Base-by-base conservation (phyloP, 2,888 invertebrate genomes). In the Calameuta filiformis region DNA sequence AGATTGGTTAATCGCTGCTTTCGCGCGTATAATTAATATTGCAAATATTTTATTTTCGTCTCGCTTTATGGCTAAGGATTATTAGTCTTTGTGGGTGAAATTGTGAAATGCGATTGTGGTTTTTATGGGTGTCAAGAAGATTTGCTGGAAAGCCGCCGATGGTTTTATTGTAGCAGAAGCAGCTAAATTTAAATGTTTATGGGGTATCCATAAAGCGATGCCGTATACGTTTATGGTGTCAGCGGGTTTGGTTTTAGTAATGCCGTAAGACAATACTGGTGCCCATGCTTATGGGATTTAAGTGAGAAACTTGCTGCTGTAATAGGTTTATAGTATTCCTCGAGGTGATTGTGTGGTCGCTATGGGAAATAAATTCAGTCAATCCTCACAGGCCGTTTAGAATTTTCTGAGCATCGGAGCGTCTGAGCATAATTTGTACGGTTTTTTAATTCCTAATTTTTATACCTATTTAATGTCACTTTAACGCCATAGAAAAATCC, bases 141-240 rank as follows among this genome's bases (percentile, higher is more conserved):
- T 69, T 75, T 76, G 71, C 80, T 81, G 82, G 84, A 84, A 79
- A 73, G 75, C 77, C 77, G 77, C 78, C 79, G 79, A 80, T 79
- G 77, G 79, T 78, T 80, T 77, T 80, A 77, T 71, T 74, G 75
- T 73, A 77, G 75, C 79, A 79, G 77, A 75, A 40, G 76, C 35
- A 77, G 80, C 80, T 80, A 80, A 81, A 80, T 80, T 80, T 79
- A 81, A 81, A 80, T 79, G 76, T 81, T 81, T 81, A 81, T 81
- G 80, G 79, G 81, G 79, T 80, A 79, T 80, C 79, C 80, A 76
- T 79, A 80, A 77, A 77, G 68, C 56, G 56, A 23, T 56, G 23
- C 56, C 23, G 23, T 56, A 56, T 56, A 56, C 23, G 23, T 15
- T 56, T 9, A 56, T 56, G 56, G 15, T 56, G 56, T 9, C 15